Evolutionary conservation across 2,888 invertebrate genomes (phyloP).

Genomic region (Tipula lateralis): DNA sequence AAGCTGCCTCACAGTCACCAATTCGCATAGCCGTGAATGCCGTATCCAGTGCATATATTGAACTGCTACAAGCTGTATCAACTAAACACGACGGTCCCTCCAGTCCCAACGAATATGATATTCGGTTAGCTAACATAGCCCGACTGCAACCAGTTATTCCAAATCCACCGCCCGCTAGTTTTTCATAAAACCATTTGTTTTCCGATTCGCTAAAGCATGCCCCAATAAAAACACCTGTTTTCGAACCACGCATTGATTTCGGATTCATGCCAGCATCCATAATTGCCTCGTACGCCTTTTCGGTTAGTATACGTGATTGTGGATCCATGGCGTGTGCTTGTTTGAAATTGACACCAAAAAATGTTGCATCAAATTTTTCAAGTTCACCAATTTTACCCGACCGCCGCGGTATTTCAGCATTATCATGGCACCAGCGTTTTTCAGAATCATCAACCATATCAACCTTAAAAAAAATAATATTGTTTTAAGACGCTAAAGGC

Average conservation of each 20-base stretch:
- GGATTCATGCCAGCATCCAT: slow-evolving; percentile 72
- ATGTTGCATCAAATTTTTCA: slow-evolving; percentile 69
- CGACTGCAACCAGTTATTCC: slow-evolving; percentile 65
- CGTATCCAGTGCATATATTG: slow-evolving; percentile 79
- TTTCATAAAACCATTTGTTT: slow-evolving; percentile 65
- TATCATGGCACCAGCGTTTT: slow-evolving; percentile 68
- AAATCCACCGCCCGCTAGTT: slow-evolving; percentile 53
- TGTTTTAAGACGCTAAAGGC: no score
- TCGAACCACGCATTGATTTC: slow-evolving; percentile 57
- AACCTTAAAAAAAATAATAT: no score
- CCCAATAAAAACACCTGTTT: slow-evolving; percentile 70
- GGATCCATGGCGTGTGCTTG: slow-evolving; percentile 75
- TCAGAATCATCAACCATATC: slow-evolving; percentile 80
- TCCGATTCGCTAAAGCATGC: slow-evolving; percentile 67
- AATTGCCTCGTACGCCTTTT: slow-evolving; percentile 71
- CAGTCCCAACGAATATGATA: slow-evolving; percentile 82
- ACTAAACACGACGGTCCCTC: slow-evolving; percentile 84
- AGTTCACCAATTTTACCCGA: slow-evolving; percentile 67
- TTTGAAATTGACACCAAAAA: slow-evolving; percentile 70
- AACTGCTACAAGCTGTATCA: slow-evolving; percentile 95
- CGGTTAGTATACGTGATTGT: slow-evolving; percentile 71
- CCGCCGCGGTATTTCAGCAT: slow-evolving; percentile 68
- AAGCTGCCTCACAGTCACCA: slow-evolving; percentile 81
- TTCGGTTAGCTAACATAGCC: slow-evolving; percentile 86
- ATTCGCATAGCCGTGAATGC: slow-evolving; percentile 70